A percentile compares a stretch with the other conserved stretches of the same genome.
phyloP scores from a whole-genome alignment of 2,888 invertebrate genomes.

The Erebia aethiops region DNA sequence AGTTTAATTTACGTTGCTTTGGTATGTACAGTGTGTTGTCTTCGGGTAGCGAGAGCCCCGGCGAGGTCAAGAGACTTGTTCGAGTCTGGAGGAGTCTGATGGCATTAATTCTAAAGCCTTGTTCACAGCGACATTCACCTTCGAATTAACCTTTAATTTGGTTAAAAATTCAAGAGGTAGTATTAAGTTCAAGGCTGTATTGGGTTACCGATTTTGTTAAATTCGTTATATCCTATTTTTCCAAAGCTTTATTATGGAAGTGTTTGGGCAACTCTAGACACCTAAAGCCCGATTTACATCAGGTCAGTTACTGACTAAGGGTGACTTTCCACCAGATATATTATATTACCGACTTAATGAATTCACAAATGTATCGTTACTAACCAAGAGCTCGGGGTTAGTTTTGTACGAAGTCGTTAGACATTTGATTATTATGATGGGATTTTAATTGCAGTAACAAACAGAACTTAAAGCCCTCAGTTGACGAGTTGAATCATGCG shows the following conservation, averaged over 20 bases:
- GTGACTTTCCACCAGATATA: too few species aligned
- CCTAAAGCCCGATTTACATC: neutral
- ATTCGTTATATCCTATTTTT: neutral
- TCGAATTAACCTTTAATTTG: slow-evolving; percentile 36
- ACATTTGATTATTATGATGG: neutral
- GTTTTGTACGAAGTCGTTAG: neutral
- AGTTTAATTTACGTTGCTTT: too few species aligned
- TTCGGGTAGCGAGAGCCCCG: slow-evolving; percentile 86
- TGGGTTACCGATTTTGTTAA: slow-evolving; percentile 13
- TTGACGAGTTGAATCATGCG: neutral
- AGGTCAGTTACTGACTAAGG: neutral
- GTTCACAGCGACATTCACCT: too few species aligned
- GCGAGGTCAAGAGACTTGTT: slow-evolving; percentile 83
- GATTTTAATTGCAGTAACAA: neutral
- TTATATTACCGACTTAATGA: neutral
- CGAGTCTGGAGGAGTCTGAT: too few species aligned
- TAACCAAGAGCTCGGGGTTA: neutral
- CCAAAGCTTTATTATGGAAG: neutral
- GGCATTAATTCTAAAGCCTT: too few species aligned
- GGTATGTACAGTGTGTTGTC: slow-evolving; percentile 49
- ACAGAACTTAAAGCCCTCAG: neutral
- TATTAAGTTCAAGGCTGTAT: slow-evolving; percentile 25
- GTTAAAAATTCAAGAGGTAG: slow-evolving; percentile 32
- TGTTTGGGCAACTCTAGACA: neutral
- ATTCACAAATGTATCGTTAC: neutral